Percentiles rank a stretch among this genome's conserved stretches.
These are phyloP conservation scores for Hemaris fuciformis DNA, from an alignment of 2,888 invertebrate species.

Conservation along the genomic window DNA sequence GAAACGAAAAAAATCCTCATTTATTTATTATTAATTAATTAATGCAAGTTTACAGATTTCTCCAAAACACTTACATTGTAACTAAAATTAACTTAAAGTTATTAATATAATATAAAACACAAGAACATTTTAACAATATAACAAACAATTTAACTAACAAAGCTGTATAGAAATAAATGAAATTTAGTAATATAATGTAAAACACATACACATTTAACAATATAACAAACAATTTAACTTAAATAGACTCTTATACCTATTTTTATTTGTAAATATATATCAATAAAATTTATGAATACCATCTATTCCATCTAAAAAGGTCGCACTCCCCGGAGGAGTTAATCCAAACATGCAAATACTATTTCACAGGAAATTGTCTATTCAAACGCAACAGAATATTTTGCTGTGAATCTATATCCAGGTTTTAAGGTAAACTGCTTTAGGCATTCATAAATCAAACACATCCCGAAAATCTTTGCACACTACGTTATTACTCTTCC, in stretches of 20 bases:
- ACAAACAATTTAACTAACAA: too few relatives aligned
- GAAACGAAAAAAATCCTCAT: too few relatives aligned
- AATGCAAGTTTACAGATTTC: too few relatives aligned
- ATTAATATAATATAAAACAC: too few relatives aligned
- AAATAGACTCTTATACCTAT: background rate
- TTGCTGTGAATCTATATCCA: background rate
- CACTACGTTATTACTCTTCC: background rate
- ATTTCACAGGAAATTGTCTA: background rate
- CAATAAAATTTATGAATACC: background rate
- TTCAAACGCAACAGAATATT: background rate
- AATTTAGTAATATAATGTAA: too few relatives aligned
- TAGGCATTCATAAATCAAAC: slow-evolving; percentile 8
- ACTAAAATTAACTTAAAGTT: too few relatives aligned
- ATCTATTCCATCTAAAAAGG: background rate
- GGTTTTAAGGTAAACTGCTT: background rate
- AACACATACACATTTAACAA: too few relatives aligned
- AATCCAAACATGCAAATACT: background rate
- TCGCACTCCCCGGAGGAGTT: background rate
- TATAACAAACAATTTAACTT: too few relatives aligned
- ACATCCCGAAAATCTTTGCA: background rate
- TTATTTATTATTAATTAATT: too few relatives aligned
- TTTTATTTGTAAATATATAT: background rate
- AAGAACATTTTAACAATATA: too few relatives aligned
- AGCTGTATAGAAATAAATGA: too few relatives aligned
- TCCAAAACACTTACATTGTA: too few relatives aligned